These are phyloP conservation scores for Ophion obscuratus DNA, from an alignment of 2,888 invertebrate species.

Conservation along the genomic window DNA sequence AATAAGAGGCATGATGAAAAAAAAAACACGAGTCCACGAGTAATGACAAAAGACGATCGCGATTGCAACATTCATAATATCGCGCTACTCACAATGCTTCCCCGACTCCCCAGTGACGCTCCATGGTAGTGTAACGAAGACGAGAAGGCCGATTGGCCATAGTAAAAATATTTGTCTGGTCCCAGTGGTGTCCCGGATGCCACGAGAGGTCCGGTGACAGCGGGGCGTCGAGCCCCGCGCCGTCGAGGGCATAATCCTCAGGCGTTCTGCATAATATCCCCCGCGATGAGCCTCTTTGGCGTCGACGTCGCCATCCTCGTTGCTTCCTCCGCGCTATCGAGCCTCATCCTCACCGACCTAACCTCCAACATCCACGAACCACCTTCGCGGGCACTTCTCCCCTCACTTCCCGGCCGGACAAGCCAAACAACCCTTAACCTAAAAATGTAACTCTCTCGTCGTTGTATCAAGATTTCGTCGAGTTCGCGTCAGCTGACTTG, in stretches of 20 bases:
- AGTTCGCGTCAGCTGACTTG: conserved; percentile 1
- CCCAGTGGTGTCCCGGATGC: conserved; percentile 43
- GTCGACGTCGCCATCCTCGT: conserved; percentile 9
- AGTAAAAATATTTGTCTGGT: conserved; percentile 44
- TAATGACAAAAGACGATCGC: background rate
- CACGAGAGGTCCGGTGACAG: conserved; percentile 61
- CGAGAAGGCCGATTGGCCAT: conserved; percentile 51
- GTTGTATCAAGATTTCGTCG: background rate
- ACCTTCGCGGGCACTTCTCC: conserved; percentile 19
- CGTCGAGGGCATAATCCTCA: conserved; percentile 67
- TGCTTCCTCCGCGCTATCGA: background rate
- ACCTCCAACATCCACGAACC: conserved; percentile 50
- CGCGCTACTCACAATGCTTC: conserved; percentile 78
- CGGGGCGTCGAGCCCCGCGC: conserved; percentile 66
- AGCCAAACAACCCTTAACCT: background rate
- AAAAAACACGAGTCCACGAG: background rate
- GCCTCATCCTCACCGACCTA: conserved; percentile 32
- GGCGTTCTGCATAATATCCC: conserved; percentile 18
- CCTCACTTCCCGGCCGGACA: background rate
- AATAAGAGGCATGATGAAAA: background rate
- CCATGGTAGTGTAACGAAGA: conserved; percentile 69
- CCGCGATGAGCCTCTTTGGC: conserved; percentile 32
- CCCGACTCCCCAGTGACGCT: conserved; percentile 76
- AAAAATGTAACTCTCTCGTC: background rate
- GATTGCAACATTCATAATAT: background rate